Percentiles rank a stretch among this genome's conserved stretches.
Conservation (phyloP, 2,113 vertebrate genomes). For the Cyanoramphus novaezelandiae region DNA sequence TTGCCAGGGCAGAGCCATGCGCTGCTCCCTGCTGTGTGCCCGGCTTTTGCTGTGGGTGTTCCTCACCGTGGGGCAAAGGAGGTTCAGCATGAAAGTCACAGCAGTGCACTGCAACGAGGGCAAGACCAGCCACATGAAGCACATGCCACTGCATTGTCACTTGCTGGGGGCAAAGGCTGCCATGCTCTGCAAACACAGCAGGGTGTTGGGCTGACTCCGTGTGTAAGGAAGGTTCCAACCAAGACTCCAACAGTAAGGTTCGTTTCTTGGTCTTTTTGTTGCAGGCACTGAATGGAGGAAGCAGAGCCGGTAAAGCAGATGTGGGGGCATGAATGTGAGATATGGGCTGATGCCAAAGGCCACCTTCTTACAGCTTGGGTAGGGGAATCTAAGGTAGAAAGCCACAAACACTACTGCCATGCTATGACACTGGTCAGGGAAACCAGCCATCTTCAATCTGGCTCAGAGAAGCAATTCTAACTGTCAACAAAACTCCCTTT, state of each 20-base stretch:
- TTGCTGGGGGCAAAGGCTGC: neutral
- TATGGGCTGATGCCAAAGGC: neutral
- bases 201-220: neutral
- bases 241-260: neutral
- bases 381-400: neutral
- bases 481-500: neutral
- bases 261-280: neutral
- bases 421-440: neutral
- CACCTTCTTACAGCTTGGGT: neutral
- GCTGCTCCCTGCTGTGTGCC: neutral
- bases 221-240: neutral
- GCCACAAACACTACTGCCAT: neutral
- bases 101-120: neutral
- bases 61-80: fast-evolving
- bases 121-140: fast-evolving
- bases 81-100: neutral
- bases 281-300: neutral
- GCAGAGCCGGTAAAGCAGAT: neutral
- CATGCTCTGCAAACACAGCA: neutral
- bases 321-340: neutral
- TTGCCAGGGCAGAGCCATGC: neutral
- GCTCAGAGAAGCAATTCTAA: neutral
- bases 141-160: fast-evolving
- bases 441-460: neutral
- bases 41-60: neutral